Evolutionary conservation across 2,797 vertebrate genomes (phyloP).

Genomic region (Brachymystax lenok): DNA sequence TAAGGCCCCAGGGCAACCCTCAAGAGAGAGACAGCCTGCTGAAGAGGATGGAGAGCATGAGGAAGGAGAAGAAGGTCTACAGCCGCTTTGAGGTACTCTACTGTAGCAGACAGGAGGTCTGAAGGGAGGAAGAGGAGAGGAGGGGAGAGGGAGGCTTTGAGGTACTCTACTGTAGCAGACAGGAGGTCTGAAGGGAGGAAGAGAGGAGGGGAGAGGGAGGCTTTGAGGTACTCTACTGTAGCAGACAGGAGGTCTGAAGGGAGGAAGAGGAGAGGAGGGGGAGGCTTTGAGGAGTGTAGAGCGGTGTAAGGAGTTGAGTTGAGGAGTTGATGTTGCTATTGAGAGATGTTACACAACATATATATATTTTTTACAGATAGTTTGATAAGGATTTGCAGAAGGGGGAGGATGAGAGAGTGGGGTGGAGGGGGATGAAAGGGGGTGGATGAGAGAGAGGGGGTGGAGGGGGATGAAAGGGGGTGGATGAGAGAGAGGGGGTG

Average conservation of each 20-base stretch:
- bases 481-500: too few relatives aligned
- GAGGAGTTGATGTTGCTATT: conserved; percentile 11
- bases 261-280: neutral
- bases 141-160: too few relatives aligned
- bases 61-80: conserved; percentile 98
- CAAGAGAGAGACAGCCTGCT: conserved; percentile 93
- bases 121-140: neutral
- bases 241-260: too few relatives aligned
- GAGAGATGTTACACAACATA: conserved; percentile 7
- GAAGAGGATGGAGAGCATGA: conserved; percentile 94
- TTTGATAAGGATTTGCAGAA: conserved; percentile 4
- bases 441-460: too few relatives aligned
- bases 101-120: conserved; percentile 16
- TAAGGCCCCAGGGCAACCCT: conserved; percentile 69
- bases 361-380: conserved; percentile 4
- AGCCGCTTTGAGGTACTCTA: conserved; percentile 93
- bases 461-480: too few relatives aligned
- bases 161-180: too few relatives aligned
- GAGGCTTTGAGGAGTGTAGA: conserved; percentile 26
- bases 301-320: conserved; percentile 13
- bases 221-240: too few relatives aligned
- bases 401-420: neutral
- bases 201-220: too few relatives aligned
- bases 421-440: too few relatives aligned
- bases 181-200: too few relatives aligned